These are phyloP conservation scores for Halcyon senegalensis DNA, from an alignment of 2,113 vertebrate species.

Conservation along the genomic window DNA sequence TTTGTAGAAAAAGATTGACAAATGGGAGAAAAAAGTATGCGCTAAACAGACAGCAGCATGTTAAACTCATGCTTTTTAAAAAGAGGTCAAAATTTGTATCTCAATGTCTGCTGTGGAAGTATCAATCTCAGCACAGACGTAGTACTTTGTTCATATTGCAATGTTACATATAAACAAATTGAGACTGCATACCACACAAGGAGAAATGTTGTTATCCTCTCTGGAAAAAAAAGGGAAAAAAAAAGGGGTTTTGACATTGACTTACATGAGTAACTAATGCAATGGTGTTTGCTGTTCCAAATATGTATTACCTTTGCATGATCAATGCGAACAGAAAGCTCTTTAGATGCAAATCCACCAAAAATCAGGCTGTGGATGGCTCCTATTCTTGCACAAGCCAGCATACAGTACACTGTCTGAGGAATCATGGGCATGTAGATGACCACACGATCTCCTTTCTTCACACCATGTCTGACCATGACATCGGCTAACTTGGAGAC, in stretches of 20 bases:
- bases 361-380: constrained; percentile 97
- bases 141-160: neutral
- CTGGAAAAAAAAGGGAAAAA: neutral
- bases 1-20: neutral
- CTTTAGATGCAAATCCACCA: constrained; percentile 95
- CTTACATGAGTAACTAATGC: neutral
- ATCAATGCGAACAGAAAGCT: constrained; percentile 90
- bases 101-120: neutral
- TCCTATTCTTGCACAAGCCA: constrained; percentile 93
- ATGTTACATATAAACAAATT: neutral
- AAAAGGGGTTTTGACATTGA: neutral
- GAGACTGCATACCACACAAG: neutral
- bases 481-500: constrained; percentile 92
- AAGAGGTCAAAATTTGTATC: neutral
- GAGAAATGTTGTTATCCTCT: neutral
- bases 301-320: constrained; percentile 87
- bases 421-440: constrained; percentile 99
- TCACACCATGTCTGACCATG: constrained; percentile 85
- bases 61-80: neutral
- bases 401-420: constrained; percentile 92
- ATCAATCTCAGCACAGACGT: neutral
- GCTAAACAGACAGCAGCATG: neutral
- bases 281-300: neutral
- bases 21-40: neutral
- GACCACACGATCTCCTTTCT: constrained; percentile 90